Evolutionary conservation across 2,797 vertebrate species (phyloP).

Genomic region (Mormyrops attenuatus): DNA sequence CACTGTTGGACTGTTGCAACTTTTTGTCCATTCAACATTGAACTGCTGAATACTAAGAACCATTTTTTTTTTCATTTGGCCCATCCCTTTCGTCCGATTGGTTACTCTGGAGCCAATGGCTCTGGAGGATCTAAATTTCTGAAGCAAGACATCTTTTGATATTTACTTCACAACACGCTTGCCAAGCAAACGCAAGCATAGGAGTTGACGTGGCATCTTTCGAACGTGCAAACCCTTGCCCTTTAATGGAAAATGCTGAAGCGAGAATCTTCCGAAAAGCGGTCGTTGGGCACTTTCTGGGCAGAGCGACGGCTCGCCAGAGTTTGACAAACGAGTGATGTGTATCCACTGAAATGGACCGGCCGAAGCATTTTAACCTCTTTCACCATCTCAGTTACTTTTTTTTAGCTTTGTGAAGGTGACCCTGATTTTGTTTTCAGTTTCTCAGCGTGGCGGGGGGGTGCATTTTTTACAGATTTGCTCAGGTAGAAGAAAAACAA

Average conservation of each 20-base stretch:
- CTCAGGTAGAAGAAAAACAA: background rate
- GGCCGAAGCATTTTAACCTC: background rate
- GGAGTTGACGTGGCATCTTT: background rate
- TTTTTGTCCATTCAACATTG: conserved; percentile 6
- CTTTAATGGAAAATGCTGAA: background rate
- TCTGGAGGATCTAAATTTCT: background rate
- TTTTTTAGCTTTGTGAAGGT: background rate
- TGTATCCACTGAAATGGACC: background rate
- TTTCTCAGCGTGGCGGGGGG: background rate
- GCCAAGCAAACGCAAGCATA: background rate
- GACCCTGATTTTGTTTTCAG: background rate
- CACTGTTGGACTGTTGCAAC: background rate
- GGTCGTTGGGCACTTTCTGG: background rate
- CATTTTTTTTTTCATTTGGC: background rate
- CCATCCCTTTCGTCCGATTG: background rate
- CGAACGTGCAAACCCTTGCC: background rate
- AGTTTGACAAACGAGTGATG: background rate
- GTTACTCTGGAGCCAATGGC: background rate
- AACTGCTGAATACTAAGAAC: background rate
- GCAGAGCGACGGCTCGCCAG: background rate
- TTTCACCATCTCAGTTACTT: background rate
- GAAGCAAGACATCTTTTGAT: background rate
- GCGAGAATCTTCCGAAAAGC: background rate
- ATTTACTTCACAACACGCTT: background rate
- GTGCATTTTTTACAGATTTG: background rate